Conservation (phyloP, 2,888 invertebrate genomes). For the Trachelus iudaicus region DNA sequence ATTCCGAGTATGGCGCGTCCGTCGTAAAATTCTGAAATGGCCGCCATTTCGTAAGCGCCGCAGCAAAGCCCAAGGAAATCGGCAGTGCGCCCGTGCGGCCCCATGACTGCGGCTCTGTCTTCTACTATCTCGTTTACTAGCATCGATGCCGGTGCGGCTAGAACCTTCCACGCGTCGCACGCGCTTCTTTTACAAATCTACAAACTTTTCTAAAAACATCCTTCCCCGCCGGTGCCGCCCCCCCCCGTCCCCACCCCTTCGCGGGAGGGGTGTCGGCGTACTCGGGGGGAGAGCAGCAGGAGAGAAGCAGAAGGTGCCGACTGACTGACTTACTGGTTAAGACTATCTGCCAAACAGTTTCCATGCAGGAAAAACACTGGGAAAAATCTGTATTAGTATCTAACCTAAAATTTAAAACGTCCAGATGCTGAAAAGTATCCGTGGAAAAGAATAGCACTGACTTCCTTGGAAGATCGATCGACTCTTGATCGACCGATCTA, state of each 20-base stretch:
- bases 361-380: neutral
- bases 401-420: too few species aligned
- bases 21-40: neutral
- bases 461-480: neutral
- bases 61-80: neutral
- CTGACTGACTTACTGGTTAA: neutral
- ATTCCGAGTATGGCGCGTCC: neutral
- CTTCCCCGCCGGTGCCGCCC: slow-evolving; percentile 3
- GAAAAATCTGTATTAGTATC: neutral
- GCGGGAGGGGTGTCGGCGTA: neutral
- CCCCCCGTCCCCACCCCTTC: neutral
- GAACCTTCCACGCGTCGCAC: slow-evolving; percentile 6
- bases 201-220: slow-evolving; percentile 58
- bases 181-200: slow-evolving; percentile 37
- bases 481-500: neutral
- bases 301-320: slow-evolving; percentile 11
- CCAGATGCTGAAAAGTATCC: too few species aligned
- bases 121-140: slow-evolving; percentile 5
- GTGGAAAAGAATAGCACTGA: neutral
- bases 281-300: slow-evolving; percentile 22
- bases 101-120: neutral
- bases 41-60: neutral
- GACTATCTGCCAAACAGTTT: neutral
- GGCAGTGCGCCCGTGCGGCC: neutral
- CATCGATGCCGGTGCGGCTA: slow-evolving; percentile 1